These are phyloP conservation scores for Microtus oregoni DNA, from an alignment of 2,113 vertebrate genomes.

Conservation along the genomic window DNA sequence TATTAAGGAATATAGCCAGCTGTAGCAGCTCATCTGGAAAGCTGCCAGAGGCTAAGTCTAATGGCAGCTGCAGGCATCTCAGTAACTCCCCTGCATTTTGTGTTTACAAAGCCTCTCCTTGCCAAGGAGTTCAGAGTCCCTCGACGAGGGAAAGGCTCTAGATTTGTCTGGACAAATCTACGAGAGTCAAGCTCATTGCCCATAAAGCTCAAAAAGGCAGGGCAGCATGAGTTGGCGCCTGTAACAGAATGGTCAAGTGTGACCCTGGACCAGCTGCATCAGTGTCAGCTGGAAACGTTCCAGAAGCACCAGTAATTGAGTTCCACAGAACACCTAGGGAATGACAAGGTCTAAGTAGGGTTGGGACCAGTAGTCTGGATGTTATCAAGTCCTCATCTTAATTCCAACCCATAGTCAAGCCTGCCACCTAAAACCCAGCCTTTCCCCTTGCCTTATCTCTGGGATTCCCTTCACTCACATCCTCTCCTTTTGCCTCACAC, in stretches of 20 bases:
- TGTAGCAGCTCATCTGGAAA: constrained; percentile 55
- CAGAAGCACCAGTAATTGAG: constrained; percentile 1
- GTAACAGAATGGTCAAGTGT: neutral
- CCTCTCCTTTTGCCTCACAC: neutral
- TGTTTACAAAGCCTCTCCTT: constrained; percentile 55
- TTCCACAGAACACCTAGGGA: neutral
- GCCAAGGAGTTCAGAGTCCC: constrained; percentile 41
- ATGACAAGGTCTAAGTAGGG: neutral
- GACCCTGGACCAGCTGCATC: neutral
- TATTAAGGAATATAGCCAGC: constrained; percentile 65
- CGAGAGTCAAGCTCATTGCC: neutral
- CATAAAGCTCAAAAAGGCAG: neutral
- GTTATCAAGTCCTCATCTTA: neutral
- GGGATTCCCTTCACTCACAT: neutral
- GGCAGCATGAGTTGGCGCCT: neutral
- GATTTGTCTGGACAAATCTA: neutral
- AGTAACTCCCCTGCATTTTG: constrained; percentile 6
- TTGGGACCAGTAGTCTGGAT: neutral
- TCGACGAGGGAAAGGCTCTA: constrained; percentile 22
- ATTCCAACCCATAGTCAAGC: neutral
- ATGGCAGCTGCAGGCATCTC: constrained; percentile 24
- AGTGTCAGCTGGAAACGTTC: neutral
- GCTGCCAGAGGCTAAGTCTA: constrained; percentile 37
- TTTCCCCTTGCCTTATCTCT: neutral
- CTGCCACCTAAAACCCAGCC: neutral